phyloP scores from a whole-genome alignment of 2,888 invertebrate species.

The Seira ritae region DNA sequence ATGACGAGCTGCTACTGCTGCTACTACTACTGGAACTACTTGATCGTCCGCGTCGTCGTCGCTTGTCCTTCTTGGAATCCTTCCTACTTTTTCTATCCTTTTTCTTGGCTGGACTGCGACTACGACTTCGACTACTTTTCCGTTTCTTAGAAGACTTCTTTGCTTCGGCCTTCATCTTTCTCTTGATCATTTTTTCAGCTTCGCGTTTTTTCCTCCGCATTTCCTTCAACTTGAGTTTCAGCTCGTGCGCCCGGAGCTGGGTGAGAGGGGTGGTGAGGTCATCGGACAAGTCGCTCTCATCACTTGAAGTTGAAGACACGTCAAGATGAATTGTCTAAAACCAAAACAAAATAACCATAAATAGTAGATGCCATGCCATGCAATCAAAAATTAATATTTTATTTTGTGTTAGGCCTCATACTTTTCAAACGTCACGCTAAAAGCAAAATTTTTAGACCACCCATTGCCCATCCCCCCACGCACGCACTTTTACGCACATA shows the following conservation, averaged over 20 bases:
- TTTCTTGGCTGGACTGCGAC: conserved; percentile 20
- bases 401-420: no score
- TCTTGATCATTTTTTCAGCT: conserved; percentile 75
- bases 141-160: conserved; percentile 74
- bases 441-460: neutral
- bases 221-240: conserved; percentile 75
- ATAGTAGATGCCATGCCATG: no score
- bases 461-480: no score
- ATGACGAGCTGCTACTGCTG: neutral
- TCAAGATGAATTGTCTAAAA: conserved; percentile 82
- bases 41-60: conserved; percentile 11
- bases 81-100: conserved; percentile 36
- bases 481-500: no score
- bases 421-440: conserved; percentile 69
- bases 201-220: conserved; percentile 57
- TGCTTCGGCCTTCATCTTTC: conserved; percentile 75
- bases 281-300: conserved; percentile 88
- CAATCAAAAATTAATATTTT: no score
- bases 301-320: conserved; percentile 95
- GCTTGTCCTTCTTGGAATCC: conserved; percentile 13
- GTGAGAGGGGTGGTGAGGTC: conserved; percentile 91
- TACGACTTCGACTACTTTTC: conserved; percentile 7
- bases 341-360: neutral
- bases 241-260: conserved; percentile 85
- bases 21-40: conserved; percentile 23